Conservation (phyloP, 2,797 vertebrate species). For the Uromys caudimaculatus region DNA sequence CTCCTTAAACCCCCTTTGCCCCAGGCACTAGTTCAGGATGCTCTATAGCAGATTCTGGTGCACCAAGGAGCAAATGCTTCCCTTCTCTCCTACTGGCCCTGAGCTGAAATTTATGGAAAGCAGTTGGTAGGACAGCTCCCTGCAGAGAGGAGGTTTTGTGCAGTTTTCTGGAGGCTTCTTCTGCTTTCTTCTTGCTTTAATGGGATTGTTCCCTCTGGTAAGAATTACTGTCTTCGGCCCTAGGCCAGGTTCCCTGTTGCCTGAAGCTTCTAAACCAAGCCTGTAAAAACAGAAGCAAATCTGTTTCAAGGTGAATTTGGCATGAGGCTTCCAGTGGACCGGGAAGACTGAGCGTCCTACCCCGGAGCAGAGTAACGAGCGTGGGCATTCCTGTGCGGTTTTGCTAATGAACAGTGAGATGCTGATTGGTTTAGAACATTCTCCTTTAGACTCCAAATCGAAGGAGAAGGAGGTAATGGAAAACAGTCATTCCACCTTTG, state of each 20-base stretch:
- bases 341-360: not conserved
- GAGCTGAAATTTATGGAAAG: not conserved
- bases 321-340: rapidly evolving
- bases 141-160: rapidly evolving
- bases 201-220: not conserved
- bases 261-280: not conserved
- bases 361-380: rapidly evolving
- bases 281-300: not conserved
- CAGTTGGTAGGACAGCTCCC: not conserved
- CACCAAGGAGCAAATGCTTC: rapidly evolving
- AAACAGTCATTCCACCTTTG: not conserved
- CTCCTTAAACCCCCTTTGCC: not conserved
- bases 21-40: not conserved
- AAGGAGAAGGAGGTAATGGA: not conserved
- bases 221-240: not conserved
- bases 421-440: not conserved
- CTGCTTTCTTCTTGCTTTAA: not conserved
- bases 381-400: not conserved
- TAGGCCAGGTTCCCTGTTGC: not conserved
- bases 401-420: not conserved
- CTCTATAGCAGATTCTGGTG: rapidly evolving
- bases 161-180: not conserved
- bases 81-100: rapidly evolving
- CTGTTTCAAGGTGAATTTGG: not conserved
- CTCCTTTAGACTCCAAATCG: not conserved